Evolutionary conservation across 1,140 invertebrate genomes (phyloP), one percentile per base, ranked within the genome.

Genomic region (Drosophila sproati): DNA sequence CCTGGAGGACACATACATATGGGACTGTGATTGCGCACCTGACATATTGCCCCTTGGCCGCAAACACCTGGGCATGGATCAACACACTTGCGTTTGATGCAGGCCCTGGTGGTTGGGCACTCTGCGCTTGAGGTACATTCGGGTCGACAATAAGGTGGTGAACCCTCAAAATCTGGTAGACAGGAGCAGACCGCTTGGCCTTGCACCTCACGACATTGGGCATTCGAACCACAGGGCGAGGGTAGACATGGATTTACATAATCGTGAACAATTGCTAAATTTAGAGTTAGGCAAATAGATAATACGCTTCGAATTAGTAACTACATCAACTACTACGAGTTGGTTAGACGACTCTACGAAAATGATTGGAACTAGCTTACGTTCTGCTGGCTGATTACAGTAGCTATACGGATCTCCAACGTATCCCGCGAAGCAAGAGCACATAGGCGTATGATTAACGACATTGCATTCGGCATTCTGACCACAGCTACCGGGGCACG

Each of bases 1-100:
- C 95, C 95, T 2, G 94, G 92, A 41, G 95, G 89, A 91, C 96
- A 97, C 52, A 94, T 93, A 87, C 97, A 97, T 51, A 96, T 94
- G 1, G 96, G 96, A 41, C 94, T 95, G 75, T 97, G 96, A 89
- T 96, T 96, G 8, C 95, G 92, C 2, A 97, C 96, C 29, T 94
- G 94, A 87, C 97, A 97, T 59, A 95, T 94, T 0, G 97, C 96
- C 91, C 95, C 96, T 48, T 95, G 92, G 4, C 96, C 97, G 92
- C 97, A 98, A 2, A 95, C 95, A 69, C 95, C 96, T 29, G 95
- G 94, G 71, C 97, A 97, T 7, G 96, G 96, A 93, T 97, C 95
- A 43, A 94, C 93, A 81, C 97, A 98, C 93, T 97, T 97, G 80
- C 96, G 96, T 87, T 96, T 96, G 41, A 96, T 93, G 80, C 97